Percentiles rank a stretch among this genome's conserved stretches.
Evolutionary conservation across 2,797 vertebrate species (phyloP).

Genomic region (Megaceryle alcyon): DNA sequence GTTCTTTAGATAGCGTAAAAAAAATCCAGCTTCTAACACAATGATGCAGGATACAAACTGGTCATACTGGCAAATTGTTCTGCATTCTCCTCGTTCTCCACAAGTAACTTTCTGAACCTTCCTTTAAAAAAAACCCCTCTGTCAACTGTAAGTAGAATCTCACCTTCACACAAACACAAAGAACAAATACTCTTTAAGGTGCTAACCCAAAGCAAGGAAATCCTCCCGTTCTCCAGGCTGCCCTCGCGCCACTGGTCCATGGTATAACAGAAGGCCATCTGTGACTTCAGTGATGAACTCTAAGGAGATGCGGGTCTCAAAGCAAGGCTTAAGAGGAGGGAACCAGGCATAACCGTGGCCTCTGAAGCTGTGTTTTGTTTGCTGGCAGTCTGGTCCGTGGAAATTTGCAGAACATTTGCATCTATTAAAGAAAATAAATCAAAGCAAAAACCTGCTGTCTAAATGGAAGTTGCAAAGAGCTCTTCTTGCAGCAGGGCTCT

Average conservation of each 20-base stretch:
- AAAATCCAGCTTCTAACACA: neutral
- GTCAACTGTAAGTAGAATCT: neutral
- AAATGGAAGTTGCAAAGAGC: neutral
- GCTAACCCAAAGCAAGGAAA: slow-evolving; percentile 88
- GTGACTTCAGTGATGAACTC: slow-evolving; percentile 86
- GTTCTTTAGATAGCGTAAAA: neutral
- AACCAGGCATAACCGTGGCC: slow-evolving; percentile 91
- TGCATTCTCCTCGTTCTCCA: neutral
- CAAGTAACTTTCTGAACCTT: neutral
- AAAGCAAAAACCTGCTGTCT: neutral
- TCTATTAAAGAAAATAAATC: slow-evolving; percentile 62
- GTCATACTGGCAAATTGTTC: neutral
- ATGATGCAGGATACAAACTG: neutral
- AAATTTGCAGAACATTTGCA: slow-evolving; percentile 86
- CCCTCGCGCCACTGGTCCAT: slow-evolving; percentile 79
- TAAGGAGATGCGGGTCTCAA: slow-evolving; percentile 86
- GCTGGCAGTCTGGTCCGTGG: slow-evolving; percentile 89
- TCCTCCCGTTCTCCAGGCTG: slow-evolving; percentile 77
- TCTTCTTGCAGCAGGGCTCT: neutral
- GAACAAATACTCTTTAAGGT: neutral
- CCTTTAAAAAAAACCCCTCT: neutral
- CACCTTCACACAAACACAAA: neutral
- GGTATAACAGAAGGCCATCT: slow-evolving; percentile 88
- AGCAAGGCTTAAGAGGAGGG: slow-evolving; percentile 86
- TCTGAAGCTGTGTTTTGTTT: slow-evolving; percentile 87